Conservation (phyloP, 2,888 invertebrate genomes). For the Caenorhabditis sp. region DNA sequence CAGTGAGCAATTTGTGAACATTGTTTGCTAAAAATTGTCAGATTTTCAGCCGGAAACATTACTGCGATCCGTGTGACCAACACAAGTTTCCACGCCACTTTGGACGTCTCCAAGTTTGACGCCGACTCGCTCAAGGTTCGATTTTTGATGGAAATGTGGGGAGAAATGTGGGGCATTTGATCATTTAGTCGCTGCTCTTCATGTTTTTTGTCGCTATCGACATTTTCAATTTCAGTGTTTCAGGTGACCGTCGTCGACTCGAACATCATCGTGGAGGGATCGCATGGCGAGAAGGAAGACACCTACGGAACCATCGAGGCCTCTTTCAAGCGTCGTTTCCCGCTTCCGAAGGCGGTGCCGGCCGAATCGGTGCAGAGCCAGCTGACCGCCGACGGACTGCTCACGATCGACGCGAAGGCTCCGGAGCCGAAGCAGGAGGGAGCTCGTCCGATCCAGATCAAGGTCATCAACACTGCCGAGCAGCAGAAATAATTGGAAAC, state of each 20-base stretch:
- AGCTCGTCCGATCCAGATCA: slow-evolving; percentile 69
- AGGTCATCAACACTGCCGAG: slow-evolving; percentile 48
- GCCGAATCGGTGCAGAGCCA: slow-evolving; percentile 73
- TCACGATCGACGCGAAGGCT: slow-evolving; percentile 68
- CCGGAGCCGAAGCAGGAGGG: slow-evolving; percentile 56
- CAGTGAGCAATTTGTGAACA: too few species aligned
- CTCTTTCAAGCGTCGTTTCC: slow-evolving; percentile 67
- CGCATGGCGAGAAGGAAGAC: slow-evolving; percentile 74
- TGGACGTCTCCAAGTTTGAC: slow-evolving; percentile 73
- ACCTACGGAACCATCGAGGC: slow-evolving; percentile 71
- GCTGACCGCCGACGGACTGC: slow-evolving; percentile 72
- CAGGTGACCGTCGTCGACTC: slow-evolving; percentile 75
- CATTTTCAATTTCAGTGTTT: slow-evolving; percentile 3
- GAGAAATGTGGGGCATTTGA: not conserved
- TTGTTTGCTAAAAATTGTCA: too few species aligned
- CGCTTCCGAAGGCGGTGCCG: slow-evolving; percentile 68
- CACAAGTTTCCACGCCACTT: slow-evolving; percentile 70
- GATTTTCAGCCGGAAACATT: slow-evolving; percentile 41
- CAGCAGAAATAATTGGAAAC: slow-evolving; percentile 24
- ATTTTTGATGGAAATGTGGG: too few species aligned
- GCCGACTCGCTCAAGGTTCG: slow-evolving; percentile 74
- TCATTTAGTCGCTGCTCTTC: not conserved
- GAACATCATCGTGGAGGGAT: slow-evolving; percentile 72
- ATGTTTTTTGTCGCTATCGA: too few species aligned
- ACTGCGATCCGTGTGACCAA: slow-evolving; percentile 69